Evolutionary conservation across 1,140 invertebrate species (phyloP).

Genomic region (Drosophila oshimai): DNA sequence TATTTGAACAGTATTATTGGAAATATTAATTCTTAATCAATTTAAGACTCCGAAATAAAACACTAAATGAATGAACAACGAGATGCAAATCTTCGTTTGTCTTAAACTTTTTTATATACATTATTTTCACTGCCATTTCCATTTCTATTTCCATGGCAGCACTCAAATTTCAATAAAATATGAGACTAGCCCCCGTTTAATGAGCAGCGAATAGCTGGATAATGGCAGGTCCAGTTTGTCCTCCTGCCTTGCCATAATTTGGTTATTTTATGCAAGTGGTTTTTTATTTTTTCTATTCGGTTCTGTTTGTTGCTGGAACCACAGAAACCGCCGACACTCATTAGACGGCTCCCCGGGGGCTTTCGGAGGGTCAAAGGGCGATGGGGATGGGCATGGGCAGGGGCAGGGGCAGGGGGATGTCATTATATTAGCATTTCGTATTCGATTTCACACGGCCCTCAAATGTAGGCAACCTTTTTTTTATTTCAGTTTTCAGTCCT

Average conservation of each 20-base stretch:
- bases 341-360: constrained; percentile 52
- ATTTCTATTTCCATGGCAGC: not conserved
- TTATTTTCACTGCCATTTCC: too few species aligned
- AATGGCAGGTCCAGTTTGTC: constrained; percentile 55
- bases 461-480: constrained; percentile 25
- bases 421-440: constrained; percentile 14
- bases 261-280: constrained; percentile 56
- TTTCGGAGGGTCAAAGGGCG: not conserved
- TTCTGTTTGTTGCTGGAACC: constrained; percentile 20
- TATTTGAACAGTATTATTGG: too few species aligned
- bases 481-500: too few species aligned
- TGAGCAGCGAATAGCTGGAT: constrained; percentile 65
- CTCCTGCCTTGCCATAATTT: constrained; percentile 59
- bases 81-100: too few species aligned
- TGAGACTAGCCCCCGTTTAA: constrained; percentile 54
- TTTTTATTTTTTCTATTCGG: not conserved
- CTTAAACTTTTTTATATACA: too few species aligned
- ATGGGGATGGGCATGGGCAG: not conserved
- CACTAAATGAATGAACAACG: too few species aligned
- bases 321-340: constrained; percentile 68
- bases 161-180: constrained; percentile 77
- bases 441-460: constrained; percentile 17
- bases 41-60: too few species aligned
- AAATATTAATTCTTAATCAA: too few species aligned
- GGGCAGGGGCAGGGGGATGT: not conserved